Conservation (phyloP, 2,113 vertebrate species). For the Heteronetta atricapilla region DNA sequence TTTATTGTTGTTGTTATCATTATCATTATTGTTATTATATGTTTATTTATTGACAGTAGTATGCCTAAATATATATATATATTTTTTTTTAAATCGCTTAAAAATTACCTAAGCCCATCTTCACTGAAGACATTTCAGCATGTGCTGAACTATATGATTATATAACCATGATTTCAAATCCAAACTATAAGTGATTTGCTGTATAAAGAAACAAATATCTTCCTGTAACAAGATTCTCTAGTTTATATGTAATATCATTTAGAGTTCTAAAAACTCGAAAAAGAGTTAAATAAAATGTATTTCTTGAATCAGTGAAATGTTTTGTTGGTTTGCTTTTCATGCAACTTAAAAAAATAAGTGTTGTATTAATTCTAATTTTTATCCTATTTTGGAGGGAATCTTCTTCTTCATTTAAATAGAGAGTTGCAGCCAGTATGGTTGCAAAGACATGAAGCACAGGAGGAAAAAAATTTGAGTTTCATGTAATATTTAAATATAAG, state of each 20-base stretch:
- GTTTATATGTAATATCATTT: not conserved
- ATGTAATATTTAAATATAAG: not conserved
- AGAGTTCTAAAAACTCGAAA: not conserved
- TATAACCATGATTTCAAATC: not conserved
- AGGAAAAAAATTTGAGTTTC: not conserved
- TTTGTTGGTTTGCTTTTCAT: not conserved
- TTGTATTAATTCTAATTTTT: not conserved
- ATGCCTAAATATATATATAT: not conserved
- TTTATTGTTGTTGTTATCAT: too few species aligned
- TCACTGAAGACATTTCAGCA: not conserved
- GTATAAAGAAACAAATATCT: not conserved
- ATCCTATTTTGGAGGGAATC: accelerated
- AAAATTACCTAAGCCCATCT: not conserved
- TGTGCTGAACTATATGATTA: accelerated
- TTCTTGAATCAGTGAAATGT: not conserved
- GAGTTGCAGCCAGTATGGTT: not conserved
- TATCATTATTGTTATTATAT: too few species aligned
- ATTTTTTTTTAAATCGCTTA: too few species aligned
- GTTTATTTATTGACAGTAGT: not conserved
- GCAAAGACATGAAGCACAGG: not conserved
- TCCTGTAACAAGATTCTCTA: not conserved
- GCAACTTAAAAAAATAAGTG: not conserved
- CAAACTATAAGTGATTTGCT: not conserved
- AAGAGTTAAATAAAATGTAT: not conserved
- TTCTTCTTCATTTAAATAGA: not conserved